Evolutionary conservation across 2,113 vertebrate species (phyloP).

Genomic region (Ictalurus furcatus): DNA sequence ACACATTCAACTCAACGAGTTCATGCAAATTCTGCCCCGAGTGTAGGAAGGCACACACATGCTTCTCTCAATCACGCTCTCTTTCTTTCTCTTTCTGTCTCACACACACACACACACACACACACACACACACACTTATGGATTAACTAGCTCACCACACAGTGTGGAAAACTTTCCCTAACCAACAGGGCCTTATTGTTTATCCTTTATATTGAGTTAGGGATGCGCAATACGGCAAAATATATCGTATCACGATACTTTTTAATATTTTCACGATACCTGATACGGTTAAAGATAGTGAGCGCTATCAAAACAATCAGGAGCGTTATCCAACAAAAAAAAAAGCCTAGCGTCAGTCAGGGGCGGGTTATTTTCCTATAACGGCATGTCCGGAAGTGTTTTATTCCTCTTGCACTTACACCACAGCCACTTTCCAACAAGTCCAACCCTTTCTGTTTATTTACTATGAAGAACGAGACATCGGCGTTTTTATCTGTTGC

Average conservation of each 20-base stretch:
- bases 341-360: no score
- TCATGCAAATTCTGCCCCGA: conserved; percentile 25
- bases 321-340: background rate
- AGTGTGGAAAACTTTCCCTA: conserved; percentile 4
- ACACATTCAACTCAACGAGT: conserved; percentile 57
- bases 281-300: background rate
- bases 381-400: background rate
- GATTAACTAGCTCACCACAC: background rate
- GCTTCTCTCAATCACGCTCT: conserved; percentile 55
- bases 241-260: background rate
- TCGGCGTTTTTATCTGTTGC: background rate
- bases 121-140: conserved; percentile 51
- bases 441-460: background rate
- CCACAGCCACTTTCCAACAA: background rate
- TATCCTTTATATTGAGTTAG: background rate
- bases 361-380: background rate
- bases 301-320: background rate
- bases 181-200: conserved; percentile 13
- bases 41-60: conserved; percentile 58
- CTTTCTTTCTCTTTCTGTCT: background rate
- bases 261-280: background rate
- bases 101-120: conserved; percentile 47
- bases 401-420: background rate
- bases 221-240: background rate
- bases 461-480: background rate